Conservation (phyloP, 2,797 vertebrate species). For the Novumbra hubbsi region DNA sequence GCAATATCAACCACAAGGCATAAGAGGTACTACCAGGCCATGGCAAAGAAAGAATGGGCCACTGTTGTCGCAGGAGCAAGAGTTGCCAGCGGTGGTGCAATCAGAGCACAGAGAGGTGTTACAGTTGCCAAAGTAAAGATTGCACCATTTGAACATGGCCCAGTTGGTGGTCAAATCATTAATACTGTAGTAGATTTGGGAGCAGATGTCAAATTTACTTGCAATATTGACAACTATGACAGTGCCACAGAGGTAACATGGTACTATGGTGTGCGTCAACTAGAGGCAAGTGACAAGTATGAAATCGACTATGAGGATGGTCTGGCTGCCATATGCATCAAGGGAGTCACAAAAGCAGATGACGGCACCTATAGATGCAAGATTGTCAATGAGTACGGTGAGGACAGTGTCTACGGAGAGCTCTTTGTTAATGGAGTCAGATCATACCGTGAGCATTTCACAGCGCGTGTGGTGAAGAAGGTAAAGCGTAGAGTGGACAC, state of each 20-base stretch:
- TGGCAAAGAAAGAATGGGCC: constrained; percentile 93
- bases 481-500: constrained; percentile 93
- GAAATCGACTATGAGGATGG: constrained; percentile 94
- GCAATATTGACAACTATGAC: constrained; percentile 96
- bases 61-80: constrained; percentile 92
- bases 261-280: constrained; percentile 95
- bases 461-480: constrained; percentile 86
- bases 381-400: constrained; percentile 94
- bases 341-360: constrained; percentile 87
- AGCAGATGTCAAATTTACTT: constrained; percentile 84
- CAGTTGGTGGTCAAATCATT: constrained; percentile 86
- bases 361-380: constrained; percentile 98
- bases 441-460: constrained; percentile 88
- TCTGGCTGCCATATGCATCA: constrained; percentile 87
- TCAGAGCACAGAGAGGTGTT: constrained; percentile 90
- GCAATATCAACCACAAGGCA: constrained; percentile 86
- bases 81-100: constrained; percentile 88
- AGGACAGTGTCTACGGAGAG: constrained; percentile 93
- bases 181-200: constrained; percentile 87
- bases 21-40: constrained; percentile 91
- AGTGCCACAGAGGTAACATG: constrained; percentile 93
- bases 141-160: constrained; percentile 94
- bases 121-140: constrained; percentile 95
- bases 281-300: constrained; percentile 89
- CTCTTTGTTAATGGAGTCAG: constrained; percentile 89